phyloP scores from a whole-genome alignment of 2,113 vertebrate genomes.

The Mesembrinibis cayennensis region DNA sequence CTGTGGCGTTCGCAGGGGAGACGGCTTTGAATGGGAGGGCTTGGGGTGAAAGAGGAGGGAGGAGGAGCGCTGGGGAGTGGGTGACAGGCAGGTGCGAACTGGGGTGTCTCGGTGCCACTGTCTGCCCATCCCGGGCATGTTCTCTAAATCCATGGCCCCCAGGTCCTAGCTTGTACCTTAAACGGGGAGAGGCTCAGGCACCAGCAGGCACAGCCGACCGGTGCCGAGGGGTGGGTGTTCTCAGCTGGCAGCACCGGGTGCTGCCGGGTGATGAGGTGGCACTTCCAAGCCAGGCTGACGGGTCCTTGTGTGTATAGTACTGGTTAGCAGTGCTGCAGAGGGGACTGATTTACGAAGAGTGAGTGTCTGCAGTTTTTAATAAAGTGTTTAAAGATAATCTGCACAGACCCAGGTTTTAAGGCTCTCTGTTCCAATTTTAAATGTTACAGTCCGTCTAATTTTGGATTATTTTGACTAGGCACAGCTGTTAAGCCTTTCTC shows the following conservation, averaged over 20 bases:
- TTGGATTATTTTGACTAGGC: conserved; percentile 50
- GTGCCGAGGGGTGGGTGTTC: not conserved
- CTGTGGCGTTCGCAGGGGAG: not conserved
- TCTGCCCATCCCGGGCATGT: rapidly evolving
- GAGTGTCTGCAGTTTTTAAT: conserved; percentile 52
- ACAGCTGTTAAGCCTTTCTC: conserved; percentile 31
- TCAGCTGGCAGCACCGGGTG: conserved; percentile 3
- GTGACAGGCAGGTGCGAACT: not conserved
- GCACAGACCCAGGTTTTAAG: conserved; percentile 18
- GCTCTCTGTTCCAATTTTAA: conserved; percentile 40
- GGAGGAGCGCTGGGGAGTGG: not conserved
- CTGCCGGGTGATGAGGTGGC: conserved; percentile 43
- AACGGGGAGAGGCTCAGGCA: not conserved
- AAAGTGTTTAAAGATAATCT: conserved; percentile 43
- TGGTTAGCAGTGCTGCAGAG: conserved; percentile 40
- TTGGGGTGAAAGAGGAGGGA: not conserved
- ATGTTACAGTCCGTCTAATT: conserved; percentile 55
- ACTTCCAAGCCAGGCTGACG: conserved; percentile 42
- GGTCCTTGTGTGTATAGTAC: conserved; percentile 55
- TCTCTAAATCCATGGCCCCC: not conserved
- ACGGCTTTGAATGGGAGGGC: rapidly evolving
- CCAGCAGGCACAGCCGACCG: rapidly evolving
- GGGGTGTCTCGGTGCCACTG: not conserved
- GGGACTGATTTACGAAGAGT: conserved; percentile 45
- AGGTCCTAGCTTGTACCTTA: rapidly evolving